A percentile compares a stretch with the other conserved stretches of the same genome.
Conservation (phyloP, 2,797 vertebrate species). For the Amblyopsis hoosieri region DNA sequence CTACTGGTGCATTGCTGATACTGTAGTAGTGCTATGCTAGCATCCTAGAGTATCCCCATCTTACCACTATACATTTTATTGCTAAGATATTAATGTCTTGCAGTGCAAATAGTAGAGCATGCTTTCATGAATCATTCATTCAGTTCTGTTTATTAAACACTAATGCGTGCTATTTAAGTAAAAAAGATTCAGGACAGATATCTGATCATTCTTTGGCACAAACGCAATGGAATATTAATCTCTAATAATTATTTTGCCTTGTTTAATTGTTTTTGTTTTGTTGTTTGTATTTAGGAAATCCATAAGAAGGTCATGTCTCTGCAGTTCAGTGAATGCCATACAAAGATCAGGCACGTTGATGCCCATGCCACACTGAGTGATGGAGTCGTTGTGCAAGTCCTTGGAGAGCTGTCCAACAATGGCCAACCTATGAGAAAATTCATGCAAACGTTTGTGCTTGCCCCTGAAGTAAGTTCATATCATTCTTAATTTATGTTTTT, state of each 20-base stretch:
- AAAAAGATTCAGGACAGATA: too few relatives aligned
- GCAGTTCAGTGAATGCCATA: constrained; percentile 98
- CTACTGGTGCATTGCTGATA: too few relatives aligned
- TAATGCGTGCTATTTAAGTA: too few relatives aligned
- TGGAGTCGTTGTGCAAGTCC: constrained; percentile 96
- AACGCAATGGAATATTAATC: too few relatives aligned
- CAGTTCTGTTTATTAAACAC: too few relatives aligned
- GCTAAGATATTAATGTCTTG: too few relatives aligned
- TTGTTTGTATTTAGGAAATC: constrained; percentile 82
- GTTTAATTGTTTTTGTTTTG: background rate
- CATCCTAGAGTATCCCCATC: too few relatives aligned
- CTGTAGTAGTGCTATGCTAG: too few relatives aligned
- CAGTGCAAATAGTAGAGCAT: too few relatives aligned
- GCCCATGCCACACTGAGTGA: constrained; percentile 95
- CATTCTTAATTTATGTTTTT: background rate
- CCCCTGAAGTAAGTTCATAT: constrained; percentile 86
- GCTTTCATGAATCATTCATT: too few relatives aligned
- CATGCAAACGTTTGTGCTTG: constrained; percentile 98
- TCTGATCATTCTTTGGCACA: too few relatives aligned
- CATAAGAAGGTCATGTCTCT: constrained; percentile 99
- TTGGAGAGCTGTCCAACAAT: constrained; percentile 95
- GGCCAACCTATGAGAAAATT: constrained; percentile 98
- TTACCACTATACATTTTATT: too few relatives aligned
- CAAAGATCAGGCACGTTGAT: constrained; percentile 97
- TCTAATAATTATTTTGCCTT: background rate